These are phyloP conservation scores for Trileptium ribeirensis DNA, from an alignment of 2,888 invertebrate species.

Conservation along the genomic window DNA sequence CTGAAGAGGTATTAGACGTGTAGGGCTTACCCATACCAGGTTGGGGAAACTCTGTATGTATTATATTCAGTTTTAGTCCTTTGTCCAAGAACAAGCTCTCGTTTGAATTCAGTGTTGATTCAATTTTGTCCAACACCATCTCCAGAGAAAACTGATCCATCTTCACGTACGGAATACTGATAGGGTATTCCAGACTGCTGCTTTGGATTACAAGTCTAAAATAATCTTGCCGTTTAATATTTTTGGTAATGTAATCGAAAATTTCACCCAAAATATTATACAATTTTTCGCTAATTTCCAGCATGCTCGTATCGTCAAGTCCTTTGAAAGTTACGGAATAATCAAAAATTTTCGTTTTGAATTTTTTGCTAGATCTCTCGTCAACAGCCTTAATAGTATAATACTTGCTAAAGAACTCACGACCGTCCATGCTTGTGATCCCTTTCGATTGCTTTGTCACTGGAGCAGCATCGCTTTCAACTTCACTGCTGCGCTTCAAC, in stretches of 20 bases:
- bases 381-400: neutral
- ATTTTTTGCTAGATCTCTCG: neutral
- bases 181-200: neutral
- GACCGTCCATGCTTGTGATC: too few species aligned
- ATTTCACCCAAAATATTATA: neutral
- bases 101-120: conserved; percentile 1
- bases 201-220: conserved; percentile 2
- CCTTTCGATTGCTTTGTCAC: too few species aligned
- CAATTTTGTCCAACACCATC: too few species aligned
- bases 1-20: too few species aligned
- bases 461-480: too few species aligned
- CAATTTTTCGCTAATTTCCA: neutral
- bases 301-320: neutral
- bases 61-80: neutral
- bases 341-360: conserved; percentile 5
- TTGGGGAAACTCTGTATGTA: conserved; percentile 6
- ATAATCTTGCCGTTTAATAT: neutral
- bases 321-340: neutral
- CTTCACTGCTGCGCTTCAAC: too few species aligned
- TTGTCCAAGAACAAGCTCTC: neutral
- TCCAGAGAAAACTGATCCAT: neutral
- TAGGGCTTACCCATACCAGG: neutral
- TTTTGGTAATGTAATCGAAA: neutral
- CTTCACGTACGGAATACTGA: neutral
- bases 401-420: too few species aligned